Conservation (phyloP, 2,797 vertebrate species). For the Agapornis canus region DNA sequence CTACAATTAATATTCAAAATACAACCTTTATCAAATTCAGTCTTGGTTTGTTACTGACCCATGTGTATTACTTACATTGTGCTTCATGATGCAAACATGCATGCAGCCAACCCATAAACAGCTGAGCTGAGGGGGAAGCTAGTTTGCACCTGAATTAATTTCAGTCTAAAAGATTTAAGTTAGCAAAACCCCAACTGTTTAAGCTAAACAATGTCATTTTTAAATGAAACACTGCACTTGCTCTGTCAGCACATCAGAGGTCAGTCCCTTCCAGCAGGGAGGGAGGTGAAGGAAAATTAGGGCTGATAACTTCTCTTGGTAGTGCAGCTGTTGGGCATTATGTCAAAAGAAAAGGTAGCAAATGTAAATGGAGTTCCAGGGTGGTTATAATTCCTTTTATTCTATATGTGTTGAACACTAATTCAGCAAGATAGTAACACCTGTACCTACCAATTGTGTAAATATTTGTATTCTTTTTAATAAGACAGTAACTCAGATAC, state of each 20-base stretch:
- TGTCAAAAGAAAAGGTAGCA: background rate
- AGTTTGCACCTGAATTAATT: background rate
- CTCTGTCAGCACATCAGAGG: background rate
- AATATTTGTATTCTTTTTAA: background rate
- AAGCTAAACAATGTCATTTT: background rate
- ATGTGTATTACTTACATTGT: background rate
- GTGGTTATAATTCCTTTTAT: background rate
- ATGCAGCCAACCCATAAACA: background rate
- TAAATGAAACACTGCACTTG: background rate
- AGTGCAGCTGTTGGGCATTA: background rate
- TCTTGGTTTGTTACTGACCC: background rate
- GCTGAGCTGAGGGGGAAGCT: background rate
- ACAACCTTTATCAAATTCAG: background rate
- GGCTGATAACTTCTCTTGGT: background rate
- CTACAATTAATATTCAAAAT: background rate
- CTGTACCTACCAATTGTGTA: fast-evolving
- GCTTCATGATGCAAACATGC: background rate
- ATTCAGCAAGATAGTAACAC: background rate
- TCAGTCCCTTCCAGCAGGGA: background rate
- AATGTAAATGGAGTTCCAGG: background rate
- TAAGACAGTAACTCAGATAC: background rate
- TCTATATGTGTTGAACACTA: background rate
- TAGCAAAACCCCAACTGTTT: background rate
- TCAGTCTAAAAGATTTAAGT: background rate
- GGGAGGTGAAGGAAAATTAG: background rate